These are phyloP conservation scores for Furcula furcula DNA, from an alignment of 2,888 invertebrate species.

Conservation along the genomic window DNA sequence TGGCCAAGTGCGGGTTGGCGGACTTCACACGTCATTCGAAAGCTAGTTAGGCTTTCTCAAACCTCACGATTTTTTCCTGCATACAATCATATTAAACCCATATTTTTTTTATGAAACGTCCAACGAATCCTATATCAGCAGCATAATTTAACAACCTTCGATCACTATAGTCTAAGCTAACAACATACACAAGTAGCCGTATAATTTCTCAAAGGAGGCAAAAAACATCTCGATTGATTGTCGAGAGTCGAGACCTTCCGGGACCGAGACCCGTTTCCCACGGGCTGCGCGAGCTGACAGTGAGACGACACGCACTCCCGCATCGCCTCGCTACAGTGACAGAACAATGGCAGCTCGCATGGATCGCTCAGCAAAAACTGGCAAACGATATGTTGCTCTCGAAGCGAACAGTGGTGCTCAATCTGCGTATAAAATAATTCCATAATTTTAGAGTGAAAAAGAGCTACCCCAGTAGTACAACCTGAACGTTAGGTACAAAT, in stretches of 20 bases:
- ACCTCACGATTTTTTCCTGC: too few relatives aligned
- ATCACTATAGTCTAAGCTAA: constrained; percentile 31
- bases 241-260: constrained; percentile 52
- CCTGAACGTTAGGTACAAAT: too few relatives aligned
- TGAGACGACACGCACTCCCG: constrained; percentile 21
- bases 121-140: not conserved
- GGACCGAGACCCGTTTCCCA: constrained; percentile 50
- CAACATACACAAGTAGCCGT: constrained; percentile 14
- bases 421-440: too few relatives aligned
- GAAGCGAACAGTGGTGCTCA: constrained; percentile 22
- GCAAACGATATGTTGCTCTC: constrained; percentile 13
- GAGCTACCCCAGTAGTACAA: too few relatives aligned
- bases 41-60: too few relatives aligned
- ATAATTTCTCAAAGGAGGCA: constrained; percentile 35
- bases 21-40: too few relatives aligned
- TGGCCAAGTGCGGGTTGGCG: too few relatives aligned
- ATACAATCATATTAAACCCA: too few relatives aligned
- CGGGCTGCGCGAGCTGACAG: constrained; percentile 29
- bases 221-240: constrained; percentile 32
- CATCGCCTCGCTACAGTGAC: constrained; percentile 23
- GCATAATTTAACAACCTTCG: constrained; percentile 18
- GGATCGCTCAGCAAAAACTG: constrained; percentile 38
- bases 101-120: too few relatives aligned
- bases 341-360: constrained; percentile 48
- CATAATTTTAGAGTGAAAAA: too few relatives aligned